A percentile compares a stretch with the other conserved stretches of the same genome.
These are phyloP conservation scores for Liparis tanakae DNA, from an alignment of 2,797 vertebrate genomes.

Conservation along the genomic window DNA sequence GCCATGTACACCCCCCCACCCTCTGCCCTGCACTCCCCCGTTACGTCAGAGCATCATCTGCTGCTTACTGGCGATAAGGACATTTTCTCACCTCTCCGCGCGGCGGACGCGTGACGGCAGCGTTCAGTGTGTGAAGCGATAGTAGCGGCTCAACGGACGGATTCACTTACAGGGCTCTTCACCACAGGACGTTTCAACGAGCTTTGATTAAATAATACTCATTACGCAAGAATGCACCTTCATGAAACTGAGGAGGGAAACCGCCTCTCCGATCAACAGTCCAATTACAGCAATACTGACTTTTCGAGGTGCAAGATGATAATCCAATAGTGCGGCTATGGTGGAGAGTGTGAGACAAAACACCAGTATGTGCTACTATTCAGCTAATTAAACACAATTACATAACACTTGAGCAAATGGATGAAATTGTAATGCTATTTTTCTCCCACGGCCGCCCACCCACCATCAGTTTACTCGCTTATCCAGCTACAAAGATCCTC, in stretches of 20 bases:
- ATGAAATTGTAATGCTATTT: slow-evolving; percentile 24
- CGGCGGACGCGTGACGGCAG: slow-evolving; percentile 6
- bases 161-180: slow-evolving; percentile 16
- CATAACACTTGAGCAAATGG: slow-evolving; percentile 23
- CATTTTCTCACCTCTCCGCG: neutral
- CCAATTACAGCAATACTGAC: slow-evolving; percentile 48
- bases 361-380: neutral
- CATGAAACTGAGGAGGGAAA: slow-evolving; percentile 17
- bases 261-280: slow-evolving; percentile 41
- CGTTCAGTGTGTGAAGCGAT: neutral
- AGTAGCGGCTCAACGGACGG: neutral
- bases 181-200: slow-evolving; percentile 11
- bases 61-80: slow-evolving; percentile 25
- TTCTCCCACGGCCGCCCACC: slow-evolving; percentile 10
- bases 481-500: neutral
- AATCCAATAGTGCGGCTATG: slow-evolving; percentile 26
- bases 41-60: slow-evolving; percentile 37
- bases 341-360: neutral
- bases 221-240: slow-evolving; percentile 37
- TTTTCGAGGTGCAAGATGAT: slow-evolving; percentile 37
- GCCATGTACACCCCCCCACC: neutral
- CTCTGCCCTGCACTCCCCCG: slow-evolving; percentile 18
- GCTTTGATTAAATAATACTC: slow-evolving; percentile 29
- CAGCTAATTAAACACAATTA: slow-evolving; percentile 29
- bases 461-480: slow-evolving; percentile 8